Percentiles rank a stretch among this genome's conserved stretches.
phyloP scores from a whole-genome alignment of 2,888 invertebrate species.

The Erebia aethiops region DNA sequence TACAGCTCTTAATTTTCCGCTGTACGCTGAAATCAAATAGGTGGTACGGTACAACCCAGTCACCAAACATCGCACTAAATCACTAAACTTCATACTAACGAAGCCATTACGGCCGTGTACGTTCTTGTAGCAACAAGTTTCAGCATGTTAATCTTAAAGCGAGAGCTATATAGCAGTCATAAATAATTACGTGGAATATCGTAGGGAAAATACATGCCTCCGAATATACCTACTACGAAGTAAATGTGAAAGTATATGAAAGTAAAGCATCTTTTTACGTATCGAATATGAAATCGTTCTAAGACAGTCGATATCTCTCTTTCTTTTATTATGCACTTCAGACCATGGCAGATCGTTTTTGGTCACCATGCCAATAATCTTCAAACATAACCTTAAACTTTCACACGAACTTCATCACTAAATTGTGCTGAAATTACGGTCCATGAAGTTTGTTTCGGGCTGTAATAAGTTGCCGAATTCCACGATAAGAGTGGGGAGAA shows the following conservation, averaged over 20 bases:
- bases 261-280: no score
- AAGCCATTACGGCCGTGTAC: not conserved
- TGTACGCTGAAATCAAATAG: not conserved
- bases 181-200: not conserved
- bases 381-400: not conserved
- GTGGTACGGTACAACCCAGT: no score
- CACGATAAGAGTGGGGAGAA: not conserved
- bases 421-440: conserved; percentile 26
- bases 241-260: no score
- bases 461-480: conserved; percentile 9
- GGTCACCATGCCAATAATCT: no score
- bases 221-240: no score
- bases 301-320: no score
- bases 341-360: no score
- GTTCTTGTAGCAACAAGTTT: conserved; percentile 9
- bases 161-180: no score
- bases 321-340: no score
- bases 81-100: conserved; percentile 6
- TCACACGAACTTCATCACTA: conserved; percentile 12
- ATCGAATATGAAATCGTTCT: no score
- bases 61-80: conserved; percentile 11
- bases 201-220: not conserved
- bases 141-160: not conserved
- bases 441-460: conserved; percentile 22
- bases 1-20: not conserved